Evolutionary conservation across 1,140 invertebrate species (phyloP).

Genomic region (Capitella teleta): DNA sequence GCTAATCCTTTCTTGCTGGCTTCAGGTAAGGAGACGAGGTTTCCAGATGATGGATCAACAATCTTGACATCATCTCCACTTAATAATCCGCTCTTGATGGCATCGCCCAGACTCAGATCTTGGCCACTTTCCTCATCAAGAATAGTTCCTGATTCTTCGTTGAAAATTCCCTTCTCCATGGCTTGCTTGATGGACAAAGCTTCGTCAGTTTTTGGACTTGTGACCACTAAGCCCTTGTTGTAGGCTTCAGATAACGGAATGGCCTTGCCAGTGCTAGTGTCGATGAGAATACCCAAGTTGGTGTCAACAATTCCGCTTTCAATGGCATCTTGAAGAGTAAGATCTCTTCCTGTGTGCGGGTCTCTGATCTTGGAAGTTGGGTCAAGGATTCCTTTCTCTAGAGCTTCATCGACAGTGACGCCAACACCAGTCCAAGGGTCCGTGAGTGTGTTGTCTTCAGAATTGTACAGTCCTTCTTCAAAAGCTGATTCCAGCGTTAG

Average conservation of each 20-base stretch:
- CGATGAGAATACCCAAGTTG: constrained; percentile 52
- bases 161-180: constrained; percentile 18
- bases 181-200: constrained; percentile 42
- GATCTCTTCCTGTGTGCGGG: constrained; percentile 59
- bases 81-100: constrained; percentile 61
- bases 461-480: constrained; percentile 47
- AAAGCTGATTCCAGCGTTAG: constrained; percentile 34
- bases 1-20: constrained; percentile 46
- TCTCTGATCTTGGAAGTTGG: constrained; percentile 53
- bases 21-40: constrained; percentile 43
- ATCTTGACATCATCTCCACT: constrained; percentile 47
- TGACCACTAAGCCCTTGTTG: constrained; percentile 50
- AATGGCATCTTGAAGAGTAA: constrained; percentile 62
- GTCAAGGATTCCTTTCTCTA: constrained; percentile 63
- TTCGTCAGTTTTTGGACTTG: constrained; percentile 17
- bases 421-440: constrained; percentile 68
- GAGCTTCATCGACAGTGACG: constrained; percentile 60
- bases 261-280: constrained; percentile 46
- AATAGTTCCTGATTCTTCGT: constrained; percentile 30
- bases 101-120: constrained; percentile 49
- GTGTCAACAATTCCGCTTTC: constrained; percentile 62
- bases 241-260: constrained; percentile 57
- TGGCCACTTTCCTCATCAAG: constrained; percentile 8
- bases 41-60: constrained; percentile 56
- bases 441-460: constrained; percentile 69